phyloP scores from a whole-genome alignment of 2,888 invertebrate species.

The Acrobasis repandana region DNA sequence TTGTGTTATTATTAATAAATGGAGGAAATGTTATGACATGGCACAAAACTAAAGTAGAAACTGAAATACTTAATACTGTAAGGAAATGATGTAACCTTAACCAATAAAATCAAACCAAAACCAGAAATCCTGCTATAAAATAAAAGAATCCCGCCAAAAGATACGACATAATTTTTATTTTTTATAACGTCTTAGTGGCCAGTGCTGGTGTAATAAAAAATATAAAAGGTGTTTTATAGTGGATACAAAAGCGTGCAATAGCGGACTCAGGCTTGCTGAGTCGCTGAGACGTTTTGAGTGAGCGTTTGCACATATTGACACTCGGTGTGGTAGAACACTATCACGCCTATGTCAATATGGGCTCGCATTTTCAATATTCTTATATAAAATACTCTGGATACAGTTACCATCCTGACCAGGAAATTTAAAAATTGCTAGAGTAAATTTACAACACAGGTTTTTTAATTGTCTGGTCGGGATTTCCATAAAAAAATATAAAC shows the following conservation, averaged over 20 bases:
- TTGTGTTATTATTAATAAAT: conserved; percentile 24
- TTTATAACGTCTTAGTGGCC: conserved; percentile 6
- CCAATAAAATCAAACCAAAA: conserved; percentile 14
- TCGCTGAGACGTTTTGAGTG: conserved; percentile 68
- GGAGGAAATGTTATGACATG: conserved; percentile 49
- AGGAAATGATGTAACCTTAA: conserved; percentile 18
- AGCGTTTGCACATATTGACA: conserved; percentile 38
- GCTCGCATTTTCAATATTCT: conserved; percentile 16
- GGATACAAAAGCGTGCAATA: conserved; percentile 71
- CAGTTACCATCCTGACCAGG: not conserved
- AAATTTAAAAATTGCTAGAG: not conserved
- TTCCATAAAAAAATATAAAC: too few species aligned
- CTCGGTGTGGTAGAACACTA: conserved; percentile 44
- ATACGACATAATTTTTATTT: not conserved
- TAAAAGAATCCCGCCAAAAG: not conserved
- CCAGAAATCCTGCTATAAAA: conserved; percentile 3
- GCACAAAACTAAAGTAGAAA: conserved; percentile 55
- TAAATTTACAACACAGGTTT: not conserved
- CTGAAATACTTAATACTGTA: conserved; percentile 31
- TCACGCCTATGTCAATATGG: conserved; percentile 38
- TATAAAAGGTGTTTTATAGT: conserved; percentile 19
- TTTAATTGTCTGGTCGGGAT: too few species aligned
- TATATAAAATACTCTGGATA: not conserved
- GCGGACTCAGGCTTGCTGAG: conserved; percentile 75
- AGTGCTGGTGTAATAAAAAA: not conserved